phyloP scores from a whole-genome alignment of 2,888 invertebrate genomes.

The Cephus sareptanus region DNA sequence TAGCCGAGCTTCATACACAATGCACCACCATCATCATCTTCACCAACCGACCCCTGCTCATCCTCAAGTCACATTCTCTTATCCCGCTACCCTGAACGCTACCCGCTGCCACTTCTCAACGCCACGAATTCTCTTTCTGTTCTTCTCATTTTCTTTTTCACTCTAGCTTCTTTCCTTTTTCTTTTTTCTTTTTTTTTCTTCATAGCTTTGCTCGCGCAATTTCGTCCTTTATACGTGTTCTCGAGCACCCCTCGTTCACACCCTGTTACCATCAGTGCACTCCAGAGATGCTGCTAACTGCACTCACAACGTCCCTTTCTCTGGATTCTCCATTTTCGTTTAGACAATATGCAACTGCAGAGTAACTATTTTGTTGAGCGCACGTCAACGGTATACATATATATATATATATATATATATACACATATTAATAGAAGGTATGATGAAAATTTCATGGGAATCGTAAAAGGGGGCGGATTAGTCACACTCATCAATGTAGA shows the following conservation, averaged over 20 bases:
- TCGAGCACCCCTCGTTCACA: background rate
- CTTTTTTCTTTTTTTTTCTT: background rate
- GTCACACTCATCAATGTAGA: background rate
- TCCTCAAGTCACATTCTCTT: too few relatives aligned
- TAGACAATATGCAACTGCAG: too few relatives aligned
- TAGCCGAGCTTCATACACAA: conserved; percentile 31
- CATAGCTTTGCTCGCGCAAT: conserved; percentile 2
- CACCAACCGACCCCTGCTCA: too few relatives aligned
- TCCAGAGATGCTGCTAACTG: too few relatives aligned
- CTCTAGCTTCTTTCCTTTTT: background rate
- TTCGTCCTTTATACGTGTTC: background rate
- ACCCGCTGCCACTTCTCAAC: too few relatives aligned
- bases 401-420: too few relatives aligned
- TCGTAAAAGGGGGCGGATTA: background rate
- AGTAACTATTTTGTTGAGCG: too few relatives aligned
- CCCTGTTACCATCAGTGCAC: background rate
- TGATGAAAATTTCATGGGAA: background rate
- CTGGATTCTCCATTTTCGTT: too few relatives aligned
- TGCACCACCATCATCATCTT: conserved; percentile 11
- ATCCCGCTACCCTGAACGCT: background rate
- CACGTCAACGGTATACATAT: too few relatives aligned
- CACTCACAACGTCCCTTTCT: too few relatives aligned
- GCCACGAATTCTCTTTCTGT: background rate
- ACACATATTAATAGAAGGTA: too few relatives aligned
- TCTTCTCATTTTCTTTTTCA: background rate